Base-by-base conservation (phyloP, 1,140 invertebrate genomes). In the Drosophila fuyamai region DNA sequence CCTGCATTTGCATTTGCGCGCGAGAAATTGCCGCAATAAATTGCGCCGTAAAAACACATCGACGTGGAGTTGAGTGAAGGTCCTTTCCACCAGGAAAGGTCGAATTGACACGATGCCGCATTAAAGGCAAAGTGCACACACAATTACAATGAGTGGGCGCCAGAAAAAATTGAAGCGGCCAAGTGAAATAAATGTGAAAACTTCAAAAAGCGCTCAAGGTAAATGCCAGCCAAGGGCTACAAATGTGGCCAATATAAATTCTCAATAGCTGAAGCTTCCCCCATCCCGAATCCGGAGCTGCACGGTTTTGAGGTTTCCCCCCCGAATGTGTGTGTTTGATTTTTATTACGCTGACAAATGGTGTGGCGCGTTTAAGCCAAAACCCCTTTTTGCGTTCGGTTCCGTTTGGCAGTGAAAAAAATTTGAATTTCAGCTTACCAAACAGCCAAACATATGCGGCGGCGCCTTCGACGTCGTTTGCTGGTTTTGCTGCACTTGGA, bases 271-370 rank as follows among this genome's bases (percentile, higher is more conserved):
- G 57, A 48, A 48, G 59, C 73, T 60, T 60, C 62, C 56, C 67
- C 62, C 38, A 27, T 4, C 36, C 41, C 8, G 38, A 29, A 35
- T 63, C 61, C 66, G 44, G 56, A 48, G 57, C 57, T 75, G 59
- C 63, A 68, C 48, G 77, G 74, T 63, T 73, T 79, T 66, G 48
- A 56, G 73, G 41, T 46, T 77, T 61, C 47, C 56, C 44, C 35
- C 5, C 16, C 56, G 80, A 57, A 36, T 82, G 76, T 78, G 76
- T 82, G 71, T 91, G 89, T 88, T 91, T 91, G 88, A 91, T 91
- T 91, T 71, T 91, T 91, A 91, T 91, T 91, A 91, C 88, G 79
- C 84, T 91, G 88, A 91, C 89, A 91, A 91, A 91, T 91, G 88
- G 85, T 71, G 86, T 85, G 77, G 85, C 84, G 73, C 77, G 78